phyloP scores from a whole-genome alignment of 2,888 invertebrate genomes.

The Cetonia aurata region DNA sequence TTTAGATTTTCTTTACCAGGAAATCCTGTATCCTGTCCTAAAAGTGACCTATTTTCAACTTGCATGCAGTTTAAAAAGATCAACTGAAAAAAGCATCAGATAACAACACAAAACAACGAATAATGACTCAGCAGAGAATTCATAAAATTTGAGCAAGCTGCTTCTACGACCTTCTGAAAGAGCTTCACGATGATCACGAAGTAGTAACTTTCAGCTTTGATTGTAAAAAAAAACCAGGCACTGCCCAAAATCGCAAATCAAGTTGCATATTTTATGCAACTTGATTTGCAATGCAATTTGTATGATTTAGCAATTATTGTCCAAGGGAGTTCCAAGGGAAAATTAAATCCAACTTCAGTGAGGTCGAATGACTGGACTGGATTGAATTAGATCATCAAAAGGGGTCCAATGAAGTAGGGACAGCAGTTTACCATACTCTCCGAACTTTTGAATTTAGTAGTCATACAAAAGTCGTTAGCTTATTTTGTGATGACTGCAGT shows the following conservation, averaged over 20 bases:
- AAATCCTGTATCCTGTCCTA: slow-evolving; percentile 1
- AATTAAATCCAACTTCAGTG: not conserved
- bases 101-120: not conserved
- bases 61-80: not conserved
- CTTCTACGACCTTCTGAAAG: not conserved
- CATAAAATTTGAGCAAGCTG: not conserved
- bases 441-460: slow-evolving; percentile 2
- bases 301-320: not conserved
- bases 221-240: not conserved
- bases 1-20: not conserved
- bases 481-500: not conserved
- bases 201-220: slow-evolving; percentile 6
- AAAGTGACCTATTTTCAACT: not conserved
- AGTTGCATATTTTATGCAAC: not conserved
- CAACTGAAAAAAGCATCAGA: not conserved
- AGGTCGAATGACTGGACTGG: too few relatives aligned
- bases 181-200: not conserved
- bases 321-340: not conserved
- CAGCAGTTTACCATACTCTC: too few relatives aligned
- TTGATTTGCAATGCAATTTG: not conserved
- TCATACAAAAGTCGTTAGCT: not conserved
- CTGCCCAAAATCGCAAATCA: not conserved
- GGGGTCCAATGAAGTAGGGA: too few relatives aligned
- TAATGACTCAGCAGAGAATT: not conserved
- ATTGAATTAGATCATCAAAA: not conserved